A percentile compares a stretch with the other conserved stretches of the same genome.
Conservation (phyloP, 2,888 invertebrate species). For the Lordiphosa fenestrarum region DNA sequence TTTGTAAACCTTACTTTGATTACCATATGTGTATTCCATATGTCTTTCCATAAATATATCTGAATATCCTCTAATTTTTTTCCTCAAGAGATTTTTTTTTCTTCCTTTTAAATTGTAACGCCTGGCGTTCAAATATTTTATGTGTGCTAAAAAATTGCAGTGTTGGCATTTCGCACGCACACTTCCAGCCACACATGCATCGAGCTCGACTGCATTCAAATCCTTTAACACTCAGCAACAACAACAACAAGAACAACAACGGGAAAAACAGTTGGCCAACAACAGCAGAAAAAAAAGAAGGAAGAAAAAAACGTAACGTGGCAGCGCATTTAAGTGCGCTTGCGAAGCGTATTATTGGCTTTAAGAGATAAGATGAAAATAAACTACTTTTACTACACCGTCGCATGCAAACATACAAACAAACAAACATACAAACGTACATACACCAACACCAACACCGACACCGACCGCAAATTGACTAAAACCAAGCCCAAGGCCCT, state of each 20-base stretch:
- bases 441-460: slow-evolving; percentile 7
- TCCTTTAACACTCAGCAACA: slow-evolving; percentile 34
- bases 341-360: slow-evolving; percentile 72
- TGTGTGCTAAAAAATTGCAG: slow-evolving; percentile 1
- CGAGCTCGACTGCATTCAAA: slow-evolving; percentile 26
- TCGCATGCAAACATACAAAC: slow-evolving; percentile 22
- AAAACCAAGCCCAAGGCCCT: slow-evolving; percentile 56
- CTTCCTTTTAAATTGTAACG: slow-evolving; percentile 1
- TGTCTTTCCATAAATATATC: too few relatives aligned
- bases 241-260: slow-evolving; percentile 7
- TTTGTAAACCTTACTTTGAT: too few relatives aligned
- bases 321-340: slow-evolving; percentile 70
- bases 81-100: background rate
- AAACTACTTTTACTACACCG: slow-evolving; percentile 67
- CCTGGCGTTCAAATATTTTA: slow-evolving; percentile 21
- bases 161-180: slow-evolving; percentile 24
- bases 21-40: too few relatives aligned
- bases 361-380: slow-evolving; percentile 75
- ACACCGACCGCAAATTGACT: slow-evolving; percentile 70
- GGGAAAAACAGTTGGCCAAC: slow-evolving; percentile 21
- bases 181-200: slow-evolving; percentile 12
- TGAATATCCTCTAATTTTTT: too few relatives aligned
- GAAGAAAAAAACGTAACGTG: slow-evolving; percentile 29
- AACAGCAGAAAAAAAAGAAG: slow-evolving; percentile 1
- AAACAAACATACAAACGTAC: slow-evolving; percentile 8